A percentile compares a stretch with the other conserved stretches of the same genome.
phyloP scores from a whole-genome alignment of 2,113 vertebrate genomes.

The Brachyhypopomus occidentalis region DNA sequence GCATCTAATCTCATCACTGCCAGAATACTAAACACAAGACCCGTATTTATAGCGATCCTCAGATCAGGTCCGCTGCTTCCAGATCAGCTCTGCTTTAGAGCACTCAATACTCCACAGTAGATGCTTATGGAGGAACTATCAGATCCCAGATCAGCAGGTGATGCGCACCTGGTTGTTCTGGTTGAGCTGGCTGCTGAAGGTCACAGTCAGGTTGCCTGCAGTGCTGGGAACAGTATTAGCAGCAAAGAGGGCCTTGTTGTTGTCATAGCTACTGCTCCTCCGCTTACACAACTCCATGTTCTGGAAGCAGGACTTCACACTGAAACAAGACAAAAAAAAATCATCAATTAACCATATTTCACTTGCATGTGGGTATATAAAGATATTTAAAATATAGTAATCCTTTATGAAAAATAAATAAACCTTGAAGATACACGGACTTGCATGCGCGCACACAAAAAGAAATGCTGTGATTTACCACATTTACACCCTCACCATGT shows the following conservation, averaged over 20 bases:
- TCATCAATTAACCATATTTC: too few species aligned
- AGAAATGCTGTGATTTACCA: neutral
- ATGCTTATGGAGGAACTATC: neutral
- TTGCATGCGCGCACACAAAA: neutral
- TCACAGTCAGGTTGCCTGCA: conserved; percentile 91
- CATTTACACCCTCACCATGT: too few species aligned
- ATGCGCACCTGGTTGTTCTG: conserved; percentile 73
- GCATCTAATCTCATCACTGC: neutral
- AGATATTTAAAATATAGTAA: too few species aligned
- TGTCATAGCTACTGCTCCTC: conserved; percentile 89
- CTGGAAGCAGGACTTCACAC: conserved; percentile 98
- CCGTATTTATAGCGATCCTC: neutral
- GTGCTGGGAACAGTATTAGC: conserved; percentile 90
- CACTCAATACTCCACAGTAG: neutral
- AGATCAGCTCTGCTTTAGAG: neutral
- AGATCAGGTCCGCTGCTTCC: neutral
- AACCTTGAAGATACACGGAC: too few species aligned
- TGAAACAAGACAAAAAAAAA: conserved; percentile 61
- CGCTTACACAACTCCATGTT: conserved; percentile 99
- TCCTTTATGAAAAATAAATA: too few species aligned
- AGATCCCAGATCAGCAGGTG: neutral
- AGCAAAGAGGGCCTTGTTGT: conserved; percentile 91
- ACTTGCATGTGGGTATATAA: too few species aligned
- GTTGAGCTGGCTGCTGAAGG: conserved; percentile 78
- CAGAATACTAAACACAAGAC: conserved; percentile 1